Conservation (phyloP, 2,113 vertebrate genomes). For the Pomatostomus ruficeps region DNA sequence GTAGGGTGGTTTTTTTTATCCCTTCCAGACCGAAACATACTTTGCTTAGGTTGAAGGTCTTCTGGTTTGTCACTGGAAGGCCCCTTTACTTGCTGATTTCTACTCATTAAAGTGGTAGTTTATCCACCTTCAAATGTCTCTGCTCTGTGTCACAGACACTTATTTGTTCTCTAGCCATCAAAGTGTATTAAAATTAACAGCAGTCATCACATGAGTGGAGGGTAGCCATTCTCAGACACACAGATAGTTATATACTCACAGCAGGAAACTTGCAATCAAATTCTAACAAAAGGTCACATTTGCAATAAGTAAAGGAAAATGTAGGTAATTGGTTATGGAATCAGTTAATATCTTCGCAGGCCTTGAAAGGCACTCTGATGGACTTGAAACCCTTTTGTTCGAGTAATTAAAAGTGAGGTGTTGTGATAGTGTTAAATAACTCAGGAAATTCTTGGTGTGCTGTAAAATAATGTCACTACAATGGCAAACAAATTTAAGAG, state of each 20-base stretch:
- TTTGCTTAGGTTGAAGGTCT: slow-evolving; percentile 50
- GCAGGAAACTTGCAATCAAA: slow-evolving; percentile 87
- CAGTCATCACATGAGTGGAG: slow-evolving; percentile 76
- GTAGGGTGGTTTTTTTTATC: not conserved
- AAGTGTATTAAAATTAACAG: slow-evolving; percentile 86
- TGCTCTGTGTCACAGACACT: slow-evolving; percentile 85
- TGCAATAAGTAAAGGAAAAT: slow-evolving; percentile 87
- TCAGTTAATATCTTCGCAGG: slow-evolving; percentile 75
- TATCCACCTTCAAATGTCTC: slow-evolving; percentile 74
- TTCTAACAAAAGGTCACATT: slow-evolving; percentile 97
- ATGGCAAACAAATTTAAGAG: not conserved
- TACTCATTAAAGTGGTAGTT: slow-evolving; percentile 84
- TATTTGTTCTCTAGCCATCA: slow-evolving; percentile 85
- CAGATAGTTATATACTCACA: slow-evolving; percentile 67
- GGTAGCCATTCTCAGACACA: slow-evolving; percentile 63
- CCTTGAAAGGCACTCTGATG: slow-evolving; percentile 80
- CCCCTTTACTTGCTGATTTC: slow-evolving; percentile 77
- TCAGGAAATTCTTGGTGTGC: not conserved
- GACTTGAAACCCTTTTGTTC: slow-evolving; percentile 81
- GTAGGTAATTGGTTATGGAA: slow-evolving; percentile 91
- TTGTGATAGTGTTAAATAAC: slow-evolving; percentile 58
- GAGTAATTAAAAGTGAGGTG: slow-evolving; percentile 87
- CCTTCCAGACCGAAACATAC: not conserved
- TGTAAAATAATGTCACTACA: not conserved
- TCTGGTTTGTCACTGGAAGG: slow-evolving; percentile 55